These are phyloP conservation scores for Argyresthia goedartella DNA, from an alignment of 2,888 invertebrate genomes.

Conservation along the genomic window DNA sequence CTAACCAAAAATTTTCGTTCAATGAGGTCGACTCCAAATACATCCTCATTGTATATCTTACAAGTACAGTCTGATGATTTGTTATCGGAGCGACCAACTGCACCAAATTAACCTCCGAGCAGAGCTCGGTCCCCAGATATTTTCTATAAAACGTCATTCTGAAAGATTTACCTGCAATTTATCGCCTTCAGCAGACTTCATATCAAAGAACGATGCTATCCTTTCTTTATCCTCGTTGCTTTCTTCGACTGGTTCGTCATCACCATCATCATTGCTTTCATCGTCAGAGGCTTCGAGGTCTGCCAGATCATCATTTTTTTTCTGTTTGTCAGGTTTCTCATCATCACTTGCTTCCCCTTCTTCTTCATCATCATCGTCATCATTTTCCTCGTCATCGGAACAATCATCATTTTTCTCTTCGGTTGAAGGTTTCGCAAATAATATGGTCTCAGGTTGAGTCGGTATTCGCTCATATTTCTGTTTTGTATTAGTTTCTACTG, in stretches of 20 bases:
- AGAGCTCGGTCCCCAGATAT: too few relatives aligned
- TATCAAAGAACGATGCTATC: constrained; percentile 41
- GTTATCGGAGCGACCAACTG: too few relatives aligned
- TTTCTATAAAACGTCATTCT: too few relatives aligned
- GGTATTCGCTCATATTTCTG: background rate
- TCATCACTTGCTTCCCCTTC: constrained; percentile 13
- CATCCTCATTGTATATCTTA: too few relatives aligned
- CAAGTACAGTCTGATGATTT: too few relatives aligned
- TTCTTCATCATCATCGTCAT: constrained; percentile 11
- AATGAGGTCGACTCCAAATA: too few relatives aligned
- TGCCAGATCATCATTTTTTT: constrained; percentile 1
- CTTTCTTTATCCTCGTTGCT: constrained; percentile 20
- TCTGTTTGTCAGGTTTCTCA: constrained; percentile 15
- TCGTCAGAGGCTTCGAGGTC: constrained; percentile 1
- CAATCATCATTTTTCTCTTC: constrained; percentile 14
- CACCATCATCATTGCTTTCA: constrained; percentile 9
- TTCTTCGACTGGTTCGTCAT: constrained; percentile 13
- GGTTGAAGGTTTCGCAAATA: background rate
- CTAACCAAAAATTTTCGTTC: too few relatives aligned
- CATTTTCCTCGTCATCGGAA: constrained; percentile 11
- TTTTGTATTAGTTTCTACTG: constrained; percentile 16
- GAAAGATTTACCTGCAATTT: constrained; percentile 40
- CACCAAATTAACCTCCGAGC: too few relatives aligned
- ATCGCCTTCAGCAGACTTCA: constrained; percentile 37
- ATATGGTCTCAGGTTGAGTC: background rate